These are phyloP conservation scores for Saccostrea glomerata DNA, from an alignment of 1,140 invertebrate species.

Conservation along the genomic window DNA sequence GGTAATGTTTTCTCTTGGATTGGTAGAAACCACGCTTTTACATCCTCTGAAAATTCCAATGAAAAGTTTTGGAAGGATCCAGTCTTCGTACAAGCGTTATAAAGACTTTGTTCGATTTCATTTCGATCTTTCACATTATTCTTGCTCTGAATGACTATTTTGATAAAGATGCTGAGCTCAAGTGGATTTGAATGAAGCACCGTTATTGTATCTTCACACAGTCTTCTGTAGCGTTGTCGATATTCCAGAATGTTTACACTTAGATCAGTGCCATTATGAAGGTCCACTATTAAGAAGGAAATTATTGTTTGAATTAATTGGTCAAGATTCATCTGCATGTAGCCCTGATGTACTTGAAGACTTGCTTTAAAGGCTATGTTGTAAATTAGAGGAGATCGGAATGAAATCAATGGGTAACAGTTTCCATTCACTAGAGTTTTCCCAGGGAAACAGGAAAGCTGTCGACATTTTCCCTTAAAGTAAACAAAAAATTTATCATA, in stretches of 20 bases:
- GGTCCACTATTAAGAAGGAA: background rate
- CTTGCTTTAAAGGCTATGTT: background rate
- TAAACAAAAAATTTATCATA: background rate
- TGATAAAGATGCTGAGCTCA: background rate
- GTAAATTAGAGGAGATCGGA: background rate
- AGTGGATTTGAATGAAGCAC: background rate
- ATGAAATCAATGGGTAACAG: background rate
- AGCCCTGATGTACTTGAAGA: background rate
- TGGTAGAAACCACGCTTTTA: conserved; percentile 9
- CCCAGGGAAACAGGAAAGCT: background rate
- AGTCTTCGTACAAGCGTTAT: background rate
- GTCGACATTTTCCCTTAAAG: background rate
- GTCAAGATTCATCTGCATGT: background rate
- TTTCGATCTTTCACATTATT: background rate
- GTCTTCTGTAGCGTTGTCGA: background rate
- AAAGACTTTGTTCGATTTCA: background rate
- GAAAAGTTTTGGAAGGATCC: background rate
- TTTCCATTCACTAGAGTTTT: background rate
- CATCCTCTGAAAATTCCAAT: background rate
- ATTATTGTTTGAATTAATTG: background rate
- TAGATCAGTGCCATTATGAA: background rate
- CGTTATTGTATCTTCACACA: background rate
- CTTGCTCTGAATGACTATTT: background rate
- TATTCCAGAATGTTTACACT: background rate
- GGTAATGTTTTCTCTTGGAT: background rate